Conservation (phyloP, 2,113 vertebrate species). For the Girardinichthys multiradiatus region DNA sequence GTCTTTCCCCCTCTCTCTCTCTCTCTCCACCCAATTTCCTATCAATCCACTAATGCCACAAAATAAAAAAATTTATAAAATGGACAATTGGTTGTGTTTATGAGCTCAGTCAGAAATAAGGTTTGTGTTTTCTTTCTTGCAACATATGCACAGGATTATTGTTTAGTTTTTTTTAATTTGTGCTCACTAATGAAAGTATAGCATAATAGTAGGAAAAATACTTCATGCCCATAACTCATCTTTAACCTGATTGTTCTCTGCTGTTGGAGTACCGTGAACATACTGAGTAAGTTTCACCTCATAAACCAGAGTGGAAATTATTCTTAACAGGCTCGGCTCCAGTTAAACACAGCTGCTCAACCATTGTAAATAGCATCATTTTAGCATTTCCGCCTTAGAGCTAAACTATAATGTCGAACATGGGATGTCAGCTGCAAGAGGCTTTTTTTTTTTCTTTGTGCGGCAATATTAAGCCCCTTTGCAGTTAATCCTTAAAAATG, state of each 20-base stretch:
- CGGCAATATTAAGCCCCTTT: conserved; percentile 2
- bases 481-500: conserved; percentile 6
- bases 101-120: background rate
- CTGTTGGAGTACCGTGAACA: background rate
- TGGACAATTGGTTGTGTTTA: background rate
- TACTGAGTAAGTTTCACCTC: conserved; percentile 25
- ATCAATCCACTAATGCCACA: too few relatives aligned
- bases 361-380: conserved; percentile 14
- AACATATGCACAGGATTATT: too few relatives aligned
- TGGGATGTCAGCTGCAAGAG: conserved; percentile 1
- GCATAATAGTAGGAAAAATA: background rate
- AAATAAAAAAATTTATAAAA: too few relatives aligned
- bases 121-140: background rate
- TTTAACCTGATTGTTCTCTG: background rate
- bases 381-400: conserved; percentile 14
- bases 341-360: conserved; percentile 25
- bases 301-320: conserved; percentile 40
- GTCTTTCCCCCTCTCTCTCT: too few relatives aligned
- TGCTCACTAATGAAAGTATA: background rate
- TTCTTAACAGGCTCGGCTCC: conserved; percentile 23
- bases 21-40: too few relatives aligned
- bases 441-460: background rate
- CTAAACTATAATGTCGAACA: conserved; percentile 19
- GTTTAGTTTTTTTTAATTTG: background rate
- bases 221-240: background rate